A percentile compares a stretch with the other conserved stretches of the same genome.
Evolutionary conservation across 2,113 vertebrate genomes (phyloP).

Genomic region (Bos javanicus): DNA sequence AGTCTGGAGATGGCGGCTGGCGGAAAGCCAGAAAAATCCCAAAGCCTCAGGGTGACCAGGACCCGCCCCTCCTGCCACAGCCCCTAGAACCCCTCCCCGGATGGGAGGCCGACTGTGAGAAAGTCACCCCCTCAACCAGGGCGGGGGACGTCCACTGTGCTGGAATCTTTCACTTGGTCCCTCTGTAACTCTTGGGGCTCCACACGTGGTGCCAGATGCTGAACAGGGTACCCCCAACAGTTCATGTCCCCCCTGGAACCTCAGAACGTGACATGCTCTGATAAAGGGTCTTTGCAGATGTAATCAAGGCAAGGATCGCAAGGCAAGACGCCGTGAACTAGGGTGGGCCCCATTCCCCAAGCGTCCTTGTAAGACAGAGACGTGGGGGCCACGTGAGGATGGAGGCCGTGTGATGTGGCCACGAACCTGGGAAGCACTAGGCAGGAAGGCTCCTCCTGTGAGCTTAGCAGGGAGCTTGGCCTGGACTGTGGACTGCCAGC

Average conservation of each 20-base stretch:
- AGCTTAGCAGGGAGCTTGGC: neutral
- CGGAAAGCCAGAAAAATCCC: too few relatives aligned
- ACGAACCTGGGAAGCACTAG: neutral
- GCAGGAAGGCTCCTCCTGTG: too few relatives aligned
- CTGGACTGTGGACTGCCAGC: too few relatives aligned
- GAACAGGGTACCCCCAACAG: neutral
- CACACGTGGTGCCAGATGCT: fast-evolving
- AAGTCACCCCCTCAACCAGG: neutral
- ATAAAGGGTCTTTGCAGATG: neutral
- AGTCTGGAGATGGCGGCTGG: fast-evolving
- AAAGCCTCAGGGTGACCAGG: neutral
- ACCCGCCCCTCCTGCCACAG: neutral
- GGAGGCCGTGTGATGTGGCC: fast-evolving
- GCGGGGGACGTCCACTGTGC: fast-evolving
- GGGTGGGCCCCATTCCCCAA: neutral
- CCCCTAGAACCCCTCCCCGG: neutral
- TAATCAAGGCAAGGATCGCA: neutral
- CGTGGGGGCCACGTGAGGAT: neutral
- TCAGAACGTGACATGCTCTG: neutral
- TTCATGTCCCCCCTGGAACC: neutral
- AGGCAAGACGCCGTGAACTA: neutral
- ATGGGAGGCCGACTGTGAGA: fast-evolving
- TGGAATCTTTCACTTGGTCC: neutral
- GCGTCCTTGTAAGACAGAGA: neutral
- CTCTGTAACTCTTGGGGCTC: neutral